Evolutionary conservation across 2,113 vertebrate genomes (phyloP), one percentile per base, ranked within the genome.

Genomic region (Hippocampus comes): DNA sequence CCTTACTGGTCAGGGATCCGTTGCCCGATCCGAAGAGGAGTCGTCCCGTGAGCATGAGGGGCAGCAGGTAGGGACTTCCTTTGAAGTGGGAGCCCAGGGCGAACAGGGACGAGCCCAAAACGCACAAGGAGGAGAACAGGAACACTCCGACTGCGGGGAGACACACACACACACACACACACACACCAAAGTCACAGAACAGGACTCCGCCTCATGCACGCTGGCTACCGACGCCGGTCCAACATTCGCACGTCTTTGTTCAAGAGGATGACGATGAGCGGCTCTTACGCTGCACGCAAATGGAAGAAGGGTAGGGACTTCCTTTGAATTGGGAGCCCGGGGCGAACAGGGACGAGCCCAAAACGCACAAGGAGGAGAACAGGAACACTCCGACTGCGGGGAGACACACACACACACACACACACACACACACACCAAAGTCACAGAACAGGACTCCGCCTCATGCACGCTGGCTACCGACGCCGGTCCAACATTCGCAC

Each of bases 61-160:
- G 94, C 67, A 95, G 88, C 73, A 95, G 90, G 75, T 94, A 93
- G 0, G 90, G 77, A 0, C 85, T 93, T 56, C 93, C 94, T 77
- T 90, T 94, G 70, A 94, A 95, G 84, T 94, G 94, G 71, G 92
- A 94, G 5, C 94, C 94, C 73, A 95, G 82, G 0, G 94, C 93
- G 76, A 95, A 95, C 66, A 94, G 73, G 5, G 90, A 89, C 0
- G 92, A 94, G 23, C 93, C 93, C 89, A 95, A 74, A 64, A 94
- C 88, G 41, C 91, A 93, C 70, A 95, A 81, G 65, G 93, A 92
- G 42, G 93, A 94, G 86, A 94, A 95, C 1, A 94, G 79, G 73
- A 94, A 92, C 9, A 94, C 89, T 2, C 93, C 93, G 48, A 93
- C 92, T 94, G 85, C 63, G 83, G 38, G 73, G 46, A 73, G 20